These are phyloP conservation scores for Neodiprion virginianus DNA, from an alignment of 1,140 invertebrate genomes.

Conservation along the genomic window DNA sequence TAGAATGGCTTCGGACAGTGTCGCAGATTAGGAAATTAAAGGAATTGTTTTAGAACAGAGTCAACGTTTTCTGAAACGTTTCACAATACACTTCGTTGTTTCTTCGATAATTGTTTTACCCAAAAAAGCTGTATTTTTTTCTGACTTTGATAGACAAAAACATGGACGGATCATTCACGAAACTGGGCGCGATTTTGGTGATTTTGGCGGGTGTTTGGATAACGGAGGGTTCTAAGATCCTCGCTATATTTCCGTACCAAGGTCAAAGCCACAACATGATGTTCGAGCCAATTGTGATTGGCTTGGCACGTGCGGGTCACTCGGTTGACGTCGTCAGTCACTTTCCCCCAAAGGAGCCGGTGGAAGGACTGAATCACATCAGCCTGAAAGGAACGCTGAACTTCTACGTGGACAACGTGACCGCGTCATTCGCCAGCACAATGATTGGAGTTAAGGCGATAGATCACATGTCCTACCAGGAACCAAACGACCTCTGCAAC, in stretches of 20 bases:
- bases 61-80: too few species aligned
- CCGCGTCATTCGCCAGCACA: not conserved
- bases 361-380: slow-evolving; percentile 46
- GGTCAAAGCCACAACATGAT: slow-evolving; percentile 59
- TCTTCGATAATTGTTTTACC: too few species aligned
- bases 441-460: not conserved
- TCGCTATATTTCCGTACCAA: slow-evolving; percentile 57
- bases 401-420: not conserved
- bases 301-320: slow-evolving; percentile 59
- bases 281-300: slow-evolving; percentile 54
- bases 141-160: too few species aligned
- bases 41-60: too few species aligned
- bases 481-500: not conserved
- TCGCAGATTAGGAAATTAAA: too few species aligned
- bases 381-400: not conserved
- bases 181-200: not conserved
- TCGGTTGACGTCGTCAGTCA: slow-evolving; percentile 52
- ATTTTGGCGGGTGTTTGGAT: not conserved
- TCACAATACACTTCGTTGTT: too few species aligned
- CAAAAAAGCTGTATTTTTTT: too few species aligned
- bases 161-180: not conserved
- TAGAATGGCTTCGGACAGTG: too few species aligned
- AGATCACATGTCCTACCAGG: not conserved
- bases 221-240: slow-evolving; percentile 45
- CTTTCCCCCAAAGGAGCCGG: slow-evolving; percentile 38